Evolutionary conservation across 2,888 invertebrate genomes (phyloP), one percentile per base, ranked within the genome.

Genomic region (Himalopsyche anomala): DNA sequence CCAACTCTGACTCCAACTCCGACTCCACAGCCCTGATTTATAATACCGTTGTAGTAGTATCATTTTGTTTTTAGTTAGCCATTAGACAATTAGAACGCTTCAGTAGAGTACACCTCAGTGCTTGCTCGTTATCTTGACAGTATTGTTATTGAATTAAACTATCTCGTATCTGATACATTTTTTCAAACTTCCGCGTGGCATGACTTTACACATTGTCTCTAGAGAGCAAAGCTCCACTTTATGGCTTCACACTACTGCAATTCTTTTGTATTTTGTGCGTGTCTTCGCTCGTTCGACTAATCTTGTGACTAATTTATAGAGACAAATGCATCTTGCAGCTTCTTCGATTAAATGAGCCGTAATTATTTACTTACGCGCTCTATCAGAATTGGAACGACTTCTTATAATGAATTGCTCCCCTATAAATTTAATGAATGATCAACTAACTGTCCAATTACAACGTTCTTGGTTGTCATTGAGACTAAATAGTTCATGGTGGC

Each of bases 201-300:
- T 74, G 9, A n/a, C 38, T 36, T 36, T 74, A 28, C 38, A 36
- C 36, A 12, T 15, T 74, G 36, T 62, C 62, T 36, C 15, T 5
- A 74, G 12, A 74, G 74, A 74, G 19, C 74, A 74, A 38, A 74
- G 74, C 74, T 28, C 74, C 36, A 74, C 74, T 74, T 74, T 74
- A 9, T 74, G 36, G 38, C 74, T 74, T 36, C 36, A 36, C 74
- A 38, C 15, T 11, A 36, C 15, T 15, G 74, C 38, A 62, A 28
- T 74, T 74, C 74, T 74, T 74, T 74, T 74, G 74, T 74, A 15
- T 74, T 28, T 74, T 36, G 74, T 74, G 74, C 74, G 74, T 74
- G 74, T 36, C 62, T n/a, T 9, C 28, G 69, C 38, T 74, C 74
- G 12, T 11, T 74, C 74, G 15, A 12, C 74, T 38, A 38, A 2